phyloP scores from a whole-genome alignment of 2,888 invertebrate species.

The Macrosoma leucophasiata region DNA sequence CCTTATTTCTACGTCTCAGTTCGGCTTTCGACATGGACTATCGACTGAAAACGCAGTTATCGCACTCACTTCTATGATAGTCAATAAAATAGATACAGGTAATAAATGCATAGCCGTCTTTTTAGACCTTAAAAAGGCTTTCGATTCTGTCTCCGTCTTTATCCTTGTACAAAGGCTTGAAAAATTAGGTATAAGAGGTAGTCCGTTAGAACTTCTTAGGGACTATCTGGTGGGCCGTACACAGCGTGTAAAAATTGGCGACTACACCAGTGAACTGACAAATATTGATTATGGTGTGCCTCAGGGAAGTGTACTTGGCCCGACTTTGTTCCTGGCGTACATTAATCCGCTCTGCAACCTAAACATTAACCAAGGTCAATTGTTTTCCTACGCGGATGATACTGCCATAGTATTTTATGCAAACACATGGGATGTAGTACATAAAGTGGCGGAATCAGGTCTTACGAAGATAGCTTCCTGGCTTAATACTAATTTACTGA shows the following conservation, averaged over 20 bases:
- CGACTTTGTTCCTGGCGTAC: slow-evolving; percentile 11
- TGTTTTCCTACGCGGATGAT: slow-evolving; percentile 20
- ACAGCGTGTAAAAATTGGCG: neutral
- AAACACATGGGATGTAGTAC: slow-evolving; percentile 6
- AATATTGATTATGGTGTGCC: slow-evolving; percentile 3
- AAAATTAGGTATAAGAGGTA: slow-evolving; percentile 11
- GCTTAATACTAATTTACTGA: slow-evolving; percentile 12
- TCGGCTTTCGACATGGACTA: slow-evolving; percentile 12
- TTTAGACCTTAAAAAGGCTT: slow-evolving; percentile 18
- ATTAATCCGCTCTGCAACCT: slow-evolving; percentile 10
- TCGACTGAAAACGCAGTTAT: slow-evolving; percentile 15
- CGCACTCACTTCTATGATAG: slow-evolving; percentile 8
- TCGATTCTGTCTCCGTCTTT: slow-evolving; percentile 16
- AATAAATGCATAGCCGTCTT: slow-evolving; percentile 17
- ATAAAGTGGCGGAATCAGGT: slow-evolving; percentile 5
- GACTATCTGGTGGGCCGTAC: neutral
- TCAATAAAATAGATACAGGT: slow-evolving; percentile 9
- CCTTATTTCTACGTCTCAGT: slow-evolving; percentile 15
- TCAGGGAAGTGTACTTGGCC: slow-evolving; percentile 11
- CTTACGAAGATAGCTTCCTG: slow-evolving; percentile 6
- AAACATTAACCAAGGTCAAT: slow-evolving; percentile 6
- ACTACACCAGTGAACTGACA: neutral
- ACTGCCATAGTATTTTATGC: slow-evolving; percentile 16
- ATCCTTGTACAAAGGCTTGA: slow-evolving; percentile 10
- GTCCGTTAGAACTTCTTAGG: slow-evolving; percentile 1